Evolutionary conservation across 2,888 invertebrate genomes (phyloP).

Genomic region (Allolobophora icterica): DNA sequence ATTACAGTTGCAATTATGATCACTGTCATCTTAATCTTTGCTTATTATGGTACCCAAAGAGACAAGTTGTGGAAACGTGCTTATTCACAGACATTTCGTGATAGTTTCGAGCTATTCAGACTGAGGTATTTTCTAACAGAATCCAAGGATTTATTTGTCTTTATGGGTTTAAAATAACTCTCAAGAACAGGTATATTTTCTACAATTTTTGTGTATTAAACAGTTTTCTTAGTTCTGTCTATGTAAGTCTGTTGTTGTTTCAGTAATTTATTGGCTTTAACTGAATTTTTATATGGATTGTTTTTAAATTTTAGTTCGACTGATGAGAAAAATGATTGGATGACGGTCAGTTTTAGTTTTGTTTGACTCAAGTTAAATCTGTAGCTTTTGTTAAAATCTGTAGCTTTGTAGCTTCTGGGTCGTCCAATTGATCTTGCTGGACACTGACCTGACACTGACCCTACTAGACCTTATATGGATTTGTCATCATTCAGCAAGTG

Average conservation of each 20-base stretch:
- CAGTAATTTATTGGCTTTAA: background rate
- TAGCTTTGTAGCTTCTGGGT: too few species aligned
- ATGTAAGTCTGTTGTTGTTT: background rate
- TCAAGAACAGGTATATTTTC: background rate
- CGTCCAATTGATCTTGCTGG: too few species aligned
- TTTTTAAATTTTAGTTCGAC: conserved; percentile 52
- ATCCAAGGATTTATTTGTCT: background rate
- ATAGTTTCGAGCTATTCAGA: background rate
- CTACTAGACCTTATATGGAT: too few species aligned
- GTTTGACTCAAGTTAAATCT: background rate
- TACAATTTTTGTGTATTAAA: background rate
- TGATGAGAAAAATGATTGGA: conserved; percentile 68
- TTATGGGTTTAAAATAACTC: background rate
- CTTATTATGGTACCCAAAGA: too few species aligned
- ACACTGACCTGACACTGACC: too few species aligned
- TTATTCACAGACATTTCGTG: background rate
- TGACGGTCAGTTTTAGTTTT: conserved; percentile 61
- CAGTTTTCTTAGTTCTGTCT: background rate
- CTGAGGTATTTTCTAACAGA: background rate
- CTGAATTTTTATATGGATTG: background rate
- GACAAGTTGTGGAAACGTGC: background rate
- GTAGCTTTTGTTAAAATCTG: background rate
- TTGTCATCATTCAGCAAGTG: too few species aligned
- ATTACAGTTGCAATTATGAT: too few species aligned
- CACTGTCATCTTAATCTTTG: too few species aligned